Evolutionary conservation across 1,140 invertebrate species (phyloP), one percentile per base, ranked within the genome.

Genomic region (Colletes latitarsis): DNA sequence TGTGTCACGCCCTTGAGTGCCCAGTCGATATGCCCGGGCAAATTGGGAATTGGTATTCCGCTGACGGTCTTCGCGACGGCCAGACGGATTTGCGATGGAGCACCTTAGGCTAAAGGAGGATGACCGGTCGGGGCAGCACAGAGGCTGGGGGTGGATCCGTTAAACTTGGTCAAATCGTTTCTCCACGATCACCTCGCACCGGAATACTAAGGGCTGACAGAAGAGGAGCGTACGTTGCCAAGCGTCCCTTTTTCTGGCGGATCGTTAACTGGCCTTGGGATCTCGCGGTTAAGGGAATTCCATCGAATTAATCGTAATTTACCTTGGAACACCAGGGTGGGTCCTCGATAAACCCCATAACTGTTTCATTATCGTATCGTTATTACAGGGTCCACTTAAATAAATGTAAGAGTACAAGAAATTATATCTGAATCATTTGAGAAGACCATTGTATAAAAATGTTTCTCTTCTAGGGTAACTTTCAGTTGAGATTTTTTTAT

Each of bases 1-100:
- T 93, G 91, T 93, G 93, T 93, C 93, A 93, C 93, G 93, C 92
- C 85, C 91, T 92, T 90, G 91, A 93, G 92, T 92, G 90, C 88
- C 90, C 87, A 91, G 92, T 90, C 92, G 93, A 93, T 93, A 93
- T 93, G 92, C 91, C 93, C 83, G 84, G 81, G 90, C 86, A 90
- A 92, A 93, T 92, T 91, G 91, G 88, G 82, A 91, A 92, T 93
- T 93, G 90, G 90, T 93, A 93, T 93, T 93, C 93, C 83, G 87
- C 30, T 82, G 88, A 86, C 83, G 86, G 75, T 82, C 81, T 77
- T 71, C 82, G 72, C 87, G 78, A 86, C 86, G 84, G 92, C 91
- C 92, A 93, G 93, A 93, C 92, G 92, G 93, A 93, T 93, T 93
- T 93, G 89, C 91, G 90, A 93, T 91, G 90, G 86, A 92, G 43